Evolutionary conservation across 2,113 vertebrate species (phyloP).

Genomic region (Ramphastos sulfuratus): DNA sequence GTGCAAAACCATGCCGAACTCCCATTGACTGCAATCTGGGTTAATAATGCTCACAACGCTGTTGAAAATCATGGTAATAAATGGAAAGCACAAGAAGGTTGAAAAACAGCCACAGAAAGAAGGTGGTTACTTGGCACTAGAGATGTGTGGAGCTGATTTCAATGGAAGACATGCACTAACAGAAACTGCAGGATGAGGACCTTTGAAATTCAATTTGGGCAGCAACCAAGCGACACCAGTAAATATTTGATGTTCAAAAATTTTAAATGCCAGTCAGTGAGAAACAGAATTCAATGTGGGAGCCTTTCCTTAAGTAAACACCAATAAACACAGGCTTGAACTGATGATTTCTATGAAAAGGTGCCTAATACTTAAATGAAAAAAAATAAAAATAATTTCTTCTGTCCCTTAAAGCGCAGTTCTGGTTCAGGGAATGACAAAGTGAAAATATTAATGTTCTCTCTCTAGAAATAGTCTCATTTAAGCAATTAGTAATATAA

Average conservation of each 20-base stretch:
- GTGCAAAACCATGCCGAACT: background rate
- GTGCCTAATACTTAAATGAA: background rate
- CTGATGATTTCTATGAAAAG: background rate
- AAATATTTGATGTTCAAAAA: constrained; percentile 50
- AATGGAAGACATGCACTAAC: background rate
- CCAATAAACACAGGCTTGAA: background rate
- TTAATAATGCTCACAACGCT: background rate
- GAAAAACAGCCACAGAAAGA: background rate
- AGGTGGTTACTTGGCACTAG: background rate
- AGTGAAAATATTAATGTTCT: background rate
- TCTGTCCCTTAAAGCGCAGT: background rate
- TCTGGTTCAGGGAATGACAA: background rate
- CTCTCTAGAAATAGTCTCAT: background rate
- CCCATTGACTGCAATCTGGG: constrained; percentile 7
- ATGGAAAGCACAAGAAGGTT: background rate
- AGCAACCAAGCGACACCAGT: background rate
- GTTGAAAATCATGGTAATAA: constrained; percentile 14
- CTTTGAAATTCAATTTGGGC: constrained; percentile 46
- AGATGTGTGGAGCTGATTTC: background rate
- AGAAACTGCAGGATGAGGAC: background rate
- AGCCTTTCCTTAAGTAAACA: background rate
- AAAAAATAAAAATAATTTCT: background rate
- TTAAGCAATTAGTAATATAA: background rate
- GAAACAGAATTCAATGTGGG: background rate
- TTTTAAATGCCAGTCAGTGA: background rate